These are phyloP conservation scores for Megalops cyprinoides DNA, from an alignment of 2,797 vertebrate species.

Conservation along the genomic window DNA sequence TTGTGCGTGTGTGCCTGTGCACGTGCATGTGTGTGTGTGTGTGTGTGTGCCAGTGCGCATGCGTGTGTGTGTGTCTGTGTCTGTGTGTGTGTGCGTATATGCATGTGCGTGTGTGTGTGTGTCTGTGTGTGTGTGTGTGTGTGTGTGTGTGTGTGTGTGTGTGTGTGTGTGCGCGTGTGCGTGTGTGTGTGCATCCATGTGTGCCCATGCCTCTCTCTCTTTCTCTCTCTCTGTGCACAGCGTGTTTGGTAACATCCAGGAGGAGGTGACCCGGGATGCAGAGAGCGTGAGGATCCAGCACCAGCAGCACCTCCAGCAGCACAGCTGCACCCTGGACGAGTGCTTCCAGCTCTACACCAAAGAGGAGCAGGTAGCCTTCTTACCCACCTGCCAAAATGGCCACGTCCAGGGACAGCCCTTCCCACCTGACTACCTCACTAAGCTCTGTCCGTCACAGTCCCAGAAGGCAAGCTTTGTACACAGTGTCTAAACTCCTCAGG, in stretches of 20 bases:
- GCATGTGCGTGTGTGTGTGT: not conserved
- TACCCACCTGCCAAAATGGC: not conserved
- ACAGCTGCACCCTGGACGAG: slow-evolving; percentile 81
- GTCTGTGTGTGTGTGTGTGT: not conserved
- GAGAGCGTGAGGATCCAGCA: slow-evolving; percentile 79
- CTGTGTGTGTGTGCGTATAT: not conserved
- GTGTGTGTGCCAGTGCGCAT: not conserved
- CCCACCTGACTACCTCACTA: not conserved
- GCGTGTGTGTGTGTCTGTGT: not conserved
- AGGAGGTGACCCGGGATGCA: slow-evolving; percentile 78
- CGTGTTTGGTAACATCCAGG: slow-evolving; percentile 74
- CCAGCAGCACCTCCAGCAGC: slow-evolving; percentile 74
- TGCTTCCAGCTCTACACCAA: slow-evolving; percentile 89
- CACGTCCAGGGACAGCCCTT: too few species aligned
- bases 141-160: not conserved
- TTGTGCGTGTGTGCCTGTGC: too few species aligned
- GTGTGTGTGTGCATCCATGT: slow-evolving; percentile 37
- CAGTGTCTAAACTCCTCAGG: too few species aligned
- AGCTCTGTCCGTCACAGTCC: too few species aligned
- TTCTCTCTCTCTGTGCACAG: too few species aligned
- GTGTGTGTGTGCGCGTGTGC: not conserved
- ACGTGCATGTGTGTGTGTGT: not conserved
- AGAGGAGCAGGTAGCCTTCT: slow-evolving; percentile 81
- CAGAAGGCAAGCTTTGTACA: too few species aligned
- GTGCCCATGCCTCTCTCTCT: not conserved